Evolutionary conservation across 2,888 invertebrate genomes (phyloP).

Genomic region (Idaea dimidiata): DNA sequence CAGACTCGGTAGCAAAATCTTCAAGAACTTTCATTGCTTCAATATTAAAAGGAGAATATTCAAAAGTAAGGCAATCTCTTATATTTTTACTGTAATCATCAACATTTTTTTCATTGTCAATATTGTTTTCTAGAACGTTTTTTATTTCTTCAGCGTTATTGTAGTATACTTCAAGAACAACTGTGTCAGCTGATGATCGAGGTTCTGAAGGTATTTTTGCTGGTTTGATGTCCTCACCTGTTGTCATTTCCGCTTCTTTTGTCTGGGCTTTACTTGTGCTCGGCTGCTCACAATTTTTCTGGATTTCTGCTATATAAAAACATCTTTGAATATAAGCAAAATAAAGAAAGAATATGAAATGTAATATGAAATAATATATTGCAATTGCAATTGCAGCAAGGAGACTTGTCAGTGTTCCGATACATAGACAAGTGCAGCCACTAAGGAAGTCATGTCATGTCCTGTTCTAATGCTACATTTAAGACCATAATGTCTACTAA

Average conservation of each 20-base stretch:
- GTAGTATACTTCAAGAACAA: constrained; percentile 56
- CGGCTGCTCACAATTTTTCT: constrained; percentile 37
- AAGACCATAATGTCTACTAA: no score
- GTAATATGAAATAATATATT: no score
- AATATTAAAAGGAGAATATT: constrained; percentile 56
- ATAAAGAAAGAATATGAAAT: constrained; percentile 8
- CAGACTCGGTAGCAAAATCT: constrained; percentile 61
- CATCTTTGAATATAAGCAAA: constrained; percentile 15
- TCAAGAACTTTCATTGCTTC: constrained; percentile 57
- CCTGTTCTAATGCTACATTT: no score
- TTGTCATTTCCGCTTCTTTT: constrained; percentile 39
- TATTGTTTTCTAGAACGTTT: constrained; percentile 45
- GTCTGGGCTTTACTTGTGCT: constrained; percentile 38
- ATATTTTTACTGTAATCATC: constrained; percentile 38
- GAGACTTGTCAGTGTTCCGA: no score
- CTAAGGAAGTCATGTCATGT: no score
- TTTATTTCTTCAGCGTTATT: constrained; percentile 55
- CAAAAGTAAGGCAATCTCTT: constrained; percentile 51
- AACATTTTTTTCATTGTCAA: constrained; percentile 15
- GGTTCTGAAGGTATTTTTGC: constrained; percentile 47
- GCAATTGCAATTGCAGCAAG: no score
- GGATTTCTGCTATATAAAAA: constrained; percentile 36
- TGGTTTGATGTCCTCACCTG: constrained; percentile 62
- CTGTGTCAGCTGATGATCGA: constrained; percentile 67
- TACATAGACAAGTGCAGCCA: no score